Conservation (phyloP, 2,888 invertebrate genomes). For the Thelaira solivaga region DNA sequence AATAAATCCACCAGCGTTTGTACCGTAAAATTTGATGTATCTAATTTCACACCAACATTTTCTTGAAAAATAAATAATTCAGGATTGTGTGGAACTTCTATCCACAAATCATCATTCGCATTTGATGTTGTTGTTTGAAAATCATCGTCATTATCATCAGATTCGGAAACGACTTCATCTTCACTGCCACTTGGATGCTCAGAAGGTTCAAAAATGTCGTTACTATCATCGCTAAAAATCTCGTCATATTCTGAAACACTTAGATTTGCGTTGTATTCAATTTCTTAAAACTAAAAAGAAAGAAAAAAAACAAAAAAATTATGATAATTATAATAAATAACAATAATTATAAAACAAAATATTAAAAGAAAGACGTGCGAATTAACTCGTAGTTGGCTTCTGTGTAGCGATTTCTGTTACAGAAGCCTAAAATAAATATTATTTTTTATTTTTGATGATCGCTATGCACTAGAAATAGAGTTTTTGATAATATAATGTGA, state of each 20-base stretch:
- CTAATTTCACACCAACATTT: slow-evolving; percentile 44
- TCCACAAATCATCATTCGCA: slow-evolving; percentile 1
- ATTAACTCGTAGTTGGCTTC: too few relatives aligned
- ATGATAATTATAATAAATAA: background rate
- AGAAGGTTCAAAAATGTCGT: slow-evolving; percentile 18
- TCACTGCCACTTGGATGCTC: slow-evolving; percentile 9
- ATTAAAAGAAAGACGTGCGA: background rate
- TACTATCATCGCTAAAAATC: slow-evolving; percentile 13
- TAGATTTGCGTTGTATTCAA: background rate
- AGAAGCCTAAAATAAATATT: slow-evolving; percentile 3
- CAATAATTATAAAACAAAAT: background rate
- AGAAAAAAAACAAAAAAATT: slow-evolving; percentile 4
- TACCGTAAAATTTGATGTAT: slow-evolving; percentile 36
- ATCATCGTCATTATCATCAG: background rate
- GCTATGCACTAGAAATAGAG: background rate
- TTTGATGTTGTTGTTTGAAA: background rate
- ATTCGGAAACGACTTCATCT: background rate
- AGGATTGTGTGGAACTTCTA: background rate
- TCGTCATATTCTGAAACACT: background rate
- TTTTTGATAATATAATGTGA: slow-evolving; percentile 10
- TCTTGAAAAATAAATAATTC: slow-evolving; percentile 22
- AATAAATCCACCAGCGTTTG: slow-evolving; percentile 42
- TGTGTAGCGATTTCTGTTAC: background rate
- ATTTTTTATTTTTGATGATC: background rate
- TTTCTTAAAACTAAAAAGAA: slow-evolving; percentile 2